Evolutionary conservation across 2,797 vertebrate genomes (phyloP).

Genomic region (Macrochelys suwanniensis): DNA sequence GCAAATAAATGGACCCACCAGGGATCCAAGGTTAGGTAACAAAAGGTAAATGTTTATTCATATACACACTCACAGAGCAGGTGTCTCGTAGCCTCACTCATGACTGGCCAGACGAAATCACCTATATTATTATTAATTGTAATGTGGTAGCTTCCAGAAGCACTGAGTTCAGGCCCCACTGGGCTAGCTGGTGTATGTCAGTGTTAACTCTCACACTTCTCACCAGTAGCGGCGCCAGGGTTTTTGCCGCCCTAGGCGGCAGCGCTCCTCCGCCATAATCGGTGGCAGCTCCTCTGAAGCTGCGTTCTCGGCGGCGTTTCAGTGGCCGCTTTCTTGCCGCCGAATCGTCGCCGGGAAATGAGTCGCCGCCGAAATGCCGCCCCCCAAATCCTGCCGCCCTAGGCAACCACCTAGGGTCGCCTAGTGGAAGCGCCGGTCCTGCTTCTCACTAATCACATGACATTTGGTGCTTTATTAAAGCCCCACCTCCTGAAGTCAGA

Average conservation of each 20-base stretch:
- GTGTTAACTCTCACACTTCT: fast-evolving
- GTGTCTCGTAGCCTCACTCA: not conserved
- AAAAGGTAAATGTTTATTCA: not conserved
- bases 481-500: not conserved
- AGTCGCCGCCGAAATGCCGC: too few species aligned
- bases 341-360: too few species aligned
- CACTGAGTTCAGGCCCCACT: fast-evolving
- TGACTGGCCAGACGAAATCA: not conserved
- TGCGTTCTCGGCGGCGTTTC: too few species aligned
- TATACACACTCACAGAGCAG: not conserved
- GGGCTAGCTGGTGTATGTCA: not conserved
- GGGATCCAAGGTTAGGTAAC: not conserved
- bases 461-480: not conserved
- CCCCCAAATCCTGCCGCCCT: too few species aligned
- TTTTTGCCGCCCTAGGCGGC: too few species aligned
- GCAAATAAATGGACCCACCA: not conserved
- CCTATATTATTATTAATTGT: not conserved
- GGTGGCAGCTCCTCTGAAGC: too few species aligned
- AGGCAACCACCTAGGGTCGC: too few species aligned
- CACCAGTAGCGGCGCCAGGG: too few species aligned
- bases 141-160: not conserved
- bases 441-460: not conserved
- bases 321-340: too few species aligned
- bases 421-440: too few species aligned
- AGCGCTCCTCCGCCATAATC: too few species aligned